Base-by-base conservation (phyloP, 2,113 vertebrate species). In the Neotoma lepida region DNA sequence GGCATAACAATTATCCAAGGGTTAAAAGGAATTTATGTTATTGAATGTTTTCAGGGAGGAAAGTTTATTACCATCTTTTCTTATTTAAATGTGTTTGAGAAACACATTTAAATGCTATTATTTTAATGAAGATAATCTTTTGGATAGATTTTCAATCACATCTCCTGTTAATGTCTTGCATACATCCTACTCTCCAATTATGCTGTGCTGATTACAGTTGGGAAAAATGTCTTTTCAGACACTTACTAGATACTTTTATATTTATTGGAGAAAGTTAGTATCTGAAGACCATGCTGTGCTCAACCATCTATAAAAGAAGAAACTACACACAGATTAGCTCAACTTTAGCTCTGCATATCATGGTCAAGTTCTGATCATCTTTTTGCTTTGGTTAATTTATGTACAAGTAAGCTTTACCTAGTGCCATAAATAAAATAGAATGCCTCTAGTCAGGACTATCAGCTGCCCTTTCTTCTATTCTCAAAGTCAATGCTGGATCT, bases 91-190 rank as follows among this genome's bases (percentile, higher is more conserved):
- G 10, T 81, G 24, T 63, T 12, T 88, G 30, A 44, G 7, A 81
- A 85, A 82, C n/a, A 91, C 35, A 77, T 68, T 20, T 14, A 54
- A 56, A 73, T 73, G 20, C 1, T 28, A 46, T 41, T 77, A n/a
- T 73, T 88, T 91, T 66, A 39, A 90, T 61, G 56, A 88, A 51
- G 44, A 88, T 73, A 86, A 90, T 85, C 46, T 64, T 74, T 8
- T 68, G 15, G 22, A 28, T 54, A 85, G 4, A 64, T 41, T 77
- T 88, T 86, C 4, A 46, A 8, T 77, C 28, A 41, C 1, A 22
- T 80, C 3, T 93, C 49, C 2, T 84, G 44, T 26, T 71, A 51
- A 35, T 81, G 13, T 71, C 24, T 51, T 68, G 1, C 0, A 56
- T 68, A 22, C 0, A 71, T 6, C 15, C 46, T 26, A 9, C 22